A percentile compares a stretch with the other conserved stretches of the same genome.
Conservation (phyloP, 2,888 invertebrate genomes). For the Luffia ferchaultella region DNA sequence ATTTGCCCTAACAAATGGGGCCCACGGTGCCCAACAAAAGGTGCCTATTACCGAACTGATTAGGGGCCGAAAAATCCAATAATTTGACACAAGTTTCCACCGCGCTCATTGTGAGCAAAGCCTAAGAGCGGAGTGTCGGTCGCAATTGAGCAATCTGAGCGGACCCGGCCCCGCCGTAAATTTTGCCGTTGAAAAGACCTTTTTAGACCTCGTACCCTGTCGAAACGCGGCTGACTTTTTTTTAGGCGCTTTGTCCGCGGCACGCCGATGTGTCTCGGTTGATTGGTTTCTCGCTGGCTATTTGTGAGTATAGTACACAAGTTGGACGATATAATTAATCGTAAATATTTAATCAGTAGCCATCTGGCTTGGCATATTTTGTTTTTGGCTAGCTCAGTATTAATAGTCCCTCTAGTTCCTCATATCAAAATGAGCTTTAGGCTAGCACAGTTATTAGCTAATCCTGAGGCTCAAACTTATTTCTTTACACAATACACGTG, state of each 20-base stretch:
- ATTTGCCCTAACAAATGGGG: background rate
- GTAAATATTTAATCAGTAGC: too few species aligned
- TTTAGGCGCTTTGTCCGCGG: background rate
- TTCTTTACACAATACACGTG: too few species aligned
- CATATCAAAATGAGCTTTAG: too few species aligned
- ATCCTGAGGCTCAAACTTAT: too few species aligned
- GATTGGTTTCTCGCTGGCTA: background rate
- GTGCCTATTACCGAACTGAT: slow-evolving; percentile 24
- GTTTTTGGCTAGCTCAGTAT: too few species aligned
- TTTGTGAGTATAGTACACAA: too few species aligned
- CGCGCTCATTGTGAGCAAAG: background rate
- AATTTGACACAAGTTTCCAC: slow-evolving; percentile 18
- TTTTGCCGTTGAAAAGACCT: slow-evolving; percentile 8
- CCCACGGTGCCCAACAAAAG: slow-evolving; percentile 5
- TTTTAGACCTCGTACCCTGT: slow-evolving; percentile 3
- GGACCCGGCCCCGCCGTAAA: slow-evolving; percentile 7
- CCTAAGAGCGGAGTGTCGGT: background rate
- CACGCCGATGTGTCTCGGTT: background rate
- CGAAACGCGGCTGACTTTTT: background rate
- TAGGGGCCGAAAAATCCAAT: slow-evolving; percentile 34
- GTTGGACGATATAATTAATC: too few species aligned
- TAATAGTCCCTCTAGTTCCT: too few species aligned
- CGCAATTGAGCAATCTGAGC: background rate
- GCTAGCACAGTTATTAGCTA: too few species aligned
- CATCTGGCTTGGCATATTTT: too few species aligned